These are phyloP conservation scores for Pimephales promelas DNA, from an alignment of 2,113 vertebrate species.

Conservation along the genomic window DNA sequence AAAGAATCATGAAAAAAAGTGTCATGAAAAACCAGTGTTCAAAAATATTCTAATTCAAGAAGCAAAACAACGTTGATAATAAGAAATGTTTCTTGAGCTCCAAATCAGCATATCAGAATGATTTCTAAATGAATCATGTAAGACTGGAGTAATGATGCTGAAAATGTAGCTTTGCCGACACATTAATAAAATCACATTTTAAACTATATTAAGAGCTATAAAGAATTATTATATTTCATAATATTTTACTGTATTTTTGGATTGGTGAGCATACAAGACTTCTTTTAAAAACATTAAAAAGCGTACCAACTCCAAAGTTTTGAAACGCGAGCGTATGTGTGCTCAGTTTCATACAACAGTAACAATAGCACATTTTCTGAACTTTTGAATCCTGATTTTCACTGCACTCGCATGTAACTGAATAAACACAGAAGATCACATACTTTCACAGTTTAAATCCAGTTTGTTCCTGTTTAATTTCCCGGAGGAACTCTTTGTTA, in stretches of 20 bases:
- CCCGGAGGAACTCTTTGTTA: conserved; percentile 33
- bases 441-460: conserved; percentile 5
- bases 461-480: conserved; percentile 47
- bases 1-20: background rate
- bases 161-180: background rate
- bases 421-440: background rate
- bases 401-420: background rate
- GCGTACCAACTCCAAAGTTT: background rate
- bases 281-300: background rate
- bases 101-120: background rate
- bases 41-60: background rate
- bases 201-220: too few species aligned
- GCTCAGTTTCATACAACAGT: background rate
- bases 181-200: too few species aligned
- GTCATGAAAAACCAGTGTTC: background rate
- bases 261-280: background rate
- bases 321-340: background rate
- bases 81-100: background rate
- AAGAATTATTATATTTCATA: background rate
- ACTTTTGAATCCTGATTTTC: background rate
- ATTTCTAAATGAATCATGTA: background rate
- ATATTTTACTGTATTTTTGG: background rate
- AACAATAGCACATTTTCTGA: background rate
- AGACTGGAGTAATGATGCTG: background rate
- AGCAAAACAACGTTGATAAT: background rate